Conservation (phyloP, 2,888 invertebrate genomes). For the Ischnura elegans region DNA sequence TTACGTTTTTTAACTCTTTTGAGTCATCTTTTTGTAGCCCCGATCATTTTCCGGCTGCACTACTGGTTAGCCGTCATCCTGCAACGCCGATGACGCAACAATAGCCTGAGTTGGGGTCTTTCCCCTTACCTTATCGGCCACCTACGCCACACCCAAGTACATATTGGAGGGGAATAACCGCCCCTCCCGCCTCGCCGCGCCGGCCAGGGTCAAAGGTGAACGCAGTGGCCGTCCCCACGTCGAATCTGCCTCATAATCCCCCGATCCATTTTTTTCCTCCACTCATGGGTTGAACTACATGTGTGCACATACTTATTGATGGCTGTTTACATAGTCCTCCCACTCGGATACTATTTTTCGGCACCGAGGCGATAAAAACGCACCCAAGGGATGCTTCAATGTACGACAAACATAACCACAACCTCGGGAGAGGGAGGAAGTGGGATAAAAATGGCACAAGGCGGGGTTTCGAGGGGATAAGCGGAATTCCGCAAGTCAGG, state of each 20-base stretch:
- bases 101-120: background rate
- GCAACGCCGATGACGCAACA: background rate
- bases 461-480: background rate
- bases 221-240: background rate
- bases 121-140: background rate
- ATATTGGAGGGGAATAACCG: too few relatives aligned
- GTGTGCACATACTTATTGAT: too few relatives aligned
- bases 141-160: background rate
- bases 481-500: background rate
- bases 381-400: background rate
- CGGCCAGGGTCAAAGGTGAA: background rate
- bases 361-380: constrained; percentile 9
- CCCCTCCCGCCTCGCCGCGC: background rate
- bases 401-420: constrained; percentile 18
- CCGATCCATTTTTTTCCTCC: background rate
- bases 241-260: background rate
- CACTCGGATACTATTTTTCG: constrained; percentile 8
- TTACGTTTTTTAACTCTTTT: too few relatives aligned
- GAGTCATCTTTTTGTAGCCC: too few relatives aligned
- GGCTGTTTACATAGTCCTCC: background rate
- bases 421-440: background rate
- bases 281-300: background rate
- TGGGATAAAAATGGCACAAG: background rate
- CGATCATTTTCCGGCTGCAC: too few relatives aligned
- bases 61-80: background rate